A percentile compares a stretch with the other conserved stretches of the same genome.
Conservation (phyloP, 1,140 invertebrate genomes). For the Tribolium castaneum region DNA sequence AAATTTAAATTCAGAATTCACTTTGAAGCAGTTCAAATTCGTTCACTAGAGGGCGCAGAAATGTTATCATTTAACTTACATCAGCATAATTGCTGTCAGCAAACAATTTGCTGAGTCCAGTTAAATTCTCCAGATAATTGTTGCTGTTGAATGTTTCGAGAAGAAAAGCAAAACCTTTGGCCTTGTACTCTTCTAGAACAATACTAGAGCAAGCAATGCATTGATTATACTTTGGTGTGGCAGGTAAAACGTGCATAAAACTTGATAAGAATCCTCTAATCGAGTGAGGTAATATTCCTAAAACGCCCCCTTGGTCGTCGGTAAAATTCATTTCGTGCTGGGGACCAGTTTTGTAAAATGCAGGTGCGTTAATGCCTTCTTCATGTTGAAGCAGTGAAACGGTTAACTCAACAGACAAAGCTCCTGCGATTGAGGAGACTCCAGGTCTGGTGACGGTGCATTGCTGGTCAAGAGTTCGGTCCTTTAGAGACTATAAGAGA, state of each 20-base stretch:
- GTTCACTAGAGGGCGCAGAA: too few species aligned
- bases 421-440: constrained; percentile 90
- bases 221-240: constrained; percentile 85
- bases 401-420: constrained; percentile 91
- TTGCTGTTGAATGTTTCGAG: constrained; percentile 87
- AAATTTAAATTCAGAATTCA: too few species aligned
- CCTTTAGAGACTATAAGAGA: constrained; percentile 83
- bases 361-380: constrained; percentile 71
- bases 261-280: constrained; percentile 90
- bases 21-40: too few species aligned
- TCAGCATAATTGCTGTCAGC: constrained; percentile 69
- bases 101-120: constrained; percentile 84
- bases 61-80: neutral
- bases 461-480: constrained; percentile 97
- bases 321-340: constrained; percentile 57
- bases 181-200: constrained; percentile 76
- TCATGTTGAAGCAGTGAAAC: constrained; percentile 90
- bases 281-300: constrained; percentile 93
- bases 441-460: constrained; percentile 98
- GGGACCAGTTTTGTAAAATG: constrained; percentile 65
- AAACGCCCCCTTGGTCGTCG: constrained; percentile 69
- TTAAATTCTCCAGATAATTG: constrained; percentile 87
- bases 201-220: constrained; percentile 91
- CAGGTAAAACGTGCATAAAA: constrained; percentile 83
- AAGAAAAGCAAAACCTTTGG: constrained; percentile 81